Evolutionary conservation across 2,888 invertebrate genomes (phyloP), one percentile per base, ranked within the genome.

Genomic region (Synergus gifuensis): DNA sequence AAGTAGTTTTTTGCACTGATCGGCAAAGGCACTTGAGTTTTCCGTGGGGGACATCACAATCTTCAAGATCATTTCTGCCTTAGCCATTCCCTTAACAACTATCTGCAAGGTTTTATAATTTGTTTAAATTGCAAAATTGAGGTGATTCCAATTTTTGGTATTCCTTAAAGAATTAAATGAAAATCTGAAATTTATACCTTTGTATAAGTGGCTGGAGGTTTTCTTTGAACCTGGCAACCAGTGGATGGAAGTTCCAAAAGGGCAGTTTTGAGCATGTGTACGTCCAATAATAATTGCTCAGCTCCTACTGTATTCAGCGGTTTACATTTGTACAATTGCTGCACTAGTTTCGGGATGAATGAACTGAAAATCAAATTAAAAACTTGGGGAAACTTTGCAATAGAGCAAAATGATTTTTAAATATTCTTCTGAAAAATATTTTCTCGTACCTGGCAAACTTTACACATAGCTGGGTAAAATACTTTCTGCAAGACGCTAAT

Each of bases 1-100:
- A 79, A 99, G 92, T 14, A 99, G 92, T 90, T 98, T 97, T 76
- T 96, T 94, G 89, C 97, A 98, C 90, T 98, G 98, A 67, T 96
- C 96, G 0, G 98, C 96, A 89, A 99, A 97, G 0, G 96, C 95
- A 66, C 96, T 95, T 0, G 95, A 93, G 28, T 96, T 95, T 85
- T 98, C 97, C 22, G 96, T 93, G 0, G 98, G 98, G 0, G 98
- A 97, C 99, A 99, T 99, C 0, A 99, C 98, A 46, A 99, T 94
- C 93, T 99, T 99, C n/a, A 99, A 93, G 60, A 99, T 97, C 98
- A 99, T 98, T 92, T 99, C 99, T 0, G 99, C 99, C 89, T 98
- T 97, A 0, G 98, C 98, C 98, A 99, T 99, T 54, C 98, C 94
- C 93, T 96, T 96, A 0, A 96, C 95, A 0, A 98, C 97, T 44